Evolutionary conservation across 2,797 vertebrate species (phyloP).

Genomic region (Parauchenoglanis punctatus): DNA sequence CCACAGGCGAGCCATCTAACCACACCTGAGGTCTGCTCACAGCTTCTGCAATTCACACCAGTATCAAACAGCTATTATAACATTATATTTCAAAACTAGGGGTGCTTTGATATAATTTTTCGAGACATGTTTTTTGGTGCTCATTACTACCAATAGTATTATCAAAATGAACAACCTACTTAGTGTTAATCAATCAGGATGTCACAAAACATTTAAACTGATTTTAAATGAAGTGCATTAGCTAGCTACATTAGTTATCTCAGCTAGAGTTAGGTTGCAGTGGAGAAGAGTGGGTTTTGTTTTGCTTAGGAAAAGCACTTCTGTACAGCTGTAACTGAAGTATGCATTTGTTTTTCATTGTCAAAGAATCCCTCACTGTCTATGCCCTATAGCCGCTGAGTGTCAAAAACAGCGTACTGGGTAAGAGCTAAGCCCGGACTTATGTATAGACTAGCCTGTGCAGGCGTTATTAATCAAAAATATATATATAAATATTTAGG

Average conservation of each 20-base stretch:
- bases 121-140: not conserved
- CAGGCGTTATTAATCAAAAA: not conserved
- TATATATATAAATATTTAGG: not conserved
- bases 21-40: slow-evolving; percentile 68
- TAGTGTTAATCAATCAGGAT: not conserved
- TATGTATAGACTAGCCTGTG: not conserved
- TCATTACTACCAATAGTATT: not conserved
- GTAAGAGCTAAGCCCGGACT: not conserved
- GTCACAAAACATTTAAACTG: not conserved
- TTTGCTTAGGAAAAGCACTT: not conserved
- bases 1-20: slow-evolving; percentile 58
- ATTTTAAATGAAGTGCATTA: not conserved
- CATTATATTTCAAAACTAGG: not conserved
- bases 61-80: not conserved
- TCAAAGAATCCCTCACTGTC: not conserved
- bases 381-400: not conserved
- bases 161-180: not conserved
- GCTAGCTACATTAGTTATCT: not conserved
- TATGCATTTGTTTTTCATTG: not conserved
- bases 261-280: not conserved
- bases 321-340: not conserved
- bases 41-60: slow-evolving; percentile 61
- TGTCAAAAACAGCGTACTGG: not conserved
- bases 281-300: not conserved
- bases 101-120: not conserved